phyloP scores from a whole-genome alignment of 2,888 invertebrate genomes.

The Polyommatus iphigenia region DNA sequence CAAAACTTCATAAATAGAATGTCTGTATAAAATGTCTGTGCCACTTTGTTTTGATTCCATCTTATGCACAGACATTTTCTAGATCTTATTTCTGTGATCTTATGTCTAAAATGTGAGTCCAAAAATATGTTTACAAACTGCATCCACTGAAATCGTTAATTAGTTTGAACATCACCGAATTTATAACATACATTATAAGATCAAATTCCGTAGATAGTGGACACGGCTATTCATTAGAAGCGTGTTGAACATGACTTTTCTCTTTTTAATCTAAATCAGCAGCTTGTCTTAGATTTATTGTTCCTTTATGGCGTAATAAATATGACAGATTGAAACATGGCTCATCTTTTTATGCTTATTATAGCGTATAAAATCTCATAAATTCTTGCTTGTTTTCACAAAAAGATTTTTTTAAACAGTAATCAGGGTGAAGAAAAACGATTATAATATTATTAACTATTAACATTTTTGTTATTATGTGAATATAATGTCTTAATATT shows the following conservation, averaged over 20 bases:
- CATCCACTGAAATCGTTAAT: background rate
- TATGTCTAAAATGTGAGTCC: background rate
- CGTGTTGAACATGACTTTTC: background rate
- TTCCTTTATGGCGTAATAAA: background rate
- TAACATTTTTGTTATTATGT: background rate
- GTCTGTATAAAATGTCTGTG: too few species aligned
- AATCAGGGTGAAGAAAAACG: background rate
- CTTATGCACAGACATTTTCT: too few species aligned
- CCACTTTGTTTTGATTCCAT: too few species aligned
- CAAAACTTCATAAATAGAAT: too few species aligned
- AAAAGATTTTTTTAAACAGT: background rate
- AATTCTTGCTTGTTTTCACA: background rate
- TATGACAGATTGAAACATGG: background rate
- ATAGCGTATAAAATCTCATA: background rate
- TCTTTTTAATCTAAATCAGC: slow-evolving; percentile 12
- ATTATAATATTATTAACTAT: too few species aligned
- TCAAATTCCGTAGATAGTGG: slow-evolving; percentile 6
- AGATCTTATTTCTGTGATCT: too few species aligned
- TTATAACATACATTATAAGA: background rate
- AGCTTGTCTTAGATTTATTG: slow-evolving; percentile 7
- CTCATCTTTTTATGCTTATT: background rate
- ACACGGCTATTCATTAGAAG: slow-evolving; percentile 6
- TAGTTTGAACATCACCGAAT: slow-evolving; percentile 8
- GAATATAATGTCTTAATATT: too few species aligned
- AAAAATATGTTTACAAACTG: background rate